These are phyloP conservation scores for Clinocottus analis DNA, from an alignment of 2,113 vertebrate genomes.

Conservation along the genomic window DNA sequence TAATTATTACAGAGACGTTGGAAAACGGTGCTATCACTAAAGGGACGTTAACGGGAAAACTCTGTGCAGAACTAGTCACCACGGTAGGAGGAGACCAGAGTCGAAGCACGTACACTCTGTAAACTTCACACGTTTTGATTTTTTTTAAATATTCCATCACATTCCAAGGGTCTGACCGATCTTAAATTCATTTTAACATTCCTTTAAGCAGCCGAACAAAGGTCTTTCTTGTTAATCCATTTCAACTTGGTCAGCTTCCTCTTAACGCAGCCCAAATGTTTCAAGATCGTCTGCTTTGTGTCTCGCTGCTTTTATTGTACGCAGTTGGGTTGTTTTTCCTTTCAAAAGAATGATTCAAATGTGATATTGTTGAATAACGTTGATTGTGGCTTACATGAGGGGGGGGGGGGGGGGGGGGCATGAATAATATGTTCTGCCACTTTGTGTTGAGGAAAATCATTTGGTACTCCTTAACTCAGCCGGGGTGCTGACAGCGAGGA, in stretches of 20 bases:
- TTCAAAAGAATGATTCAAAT: slow-evolving; percentile 69
- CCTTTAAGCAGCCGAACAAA: slow-evolving; percentile 38
- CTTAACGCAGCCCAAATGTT: slow-evolving; percentile 44
- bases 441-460: slow-evolving; percentile 62
- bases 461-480: slow-evolving; percentile 69
- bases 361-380: slow-evolving; percentile 69
- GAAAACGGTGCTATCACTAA: not conserved
- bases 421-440: slow-evolving; percentile 73
- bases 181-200: slow-evolving; percentile 40
- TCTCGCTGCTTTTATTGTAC: slow-evolving; percentile 9
- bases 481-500: slow-evolving; percentile 64
- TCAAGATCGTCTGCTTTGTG: slow-evolving; percentile 38
- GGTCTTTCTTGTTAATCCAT: slow-evolving; percentile 40
- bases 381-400: slow-evolving; percentile 55
- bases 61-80: not conserved
- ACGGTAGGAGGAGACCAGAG: not conserved
- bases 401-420: slow-evolving; percentile 31
- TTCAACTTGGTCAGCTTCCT: slow-evolving; percentile 48
- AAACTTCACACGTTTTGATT: slow-evolving; percentile 17
- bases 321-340: slow-evolving; percentile 51
- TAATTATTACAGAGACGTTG: not conserved
- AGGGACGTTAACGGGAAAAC: not conserved
- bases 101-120: not conserved
- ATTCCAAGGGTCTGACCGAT: slow-evolving; percentile 21
- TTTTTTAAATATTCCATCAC: slow-evolving; percentile 11